Evolutionary conservation across 2,797 vertebrate species (phyloP), one percentile per base, ranked within the genome.

Genomic region (Odontamblyopus lacepedii): DNA sequence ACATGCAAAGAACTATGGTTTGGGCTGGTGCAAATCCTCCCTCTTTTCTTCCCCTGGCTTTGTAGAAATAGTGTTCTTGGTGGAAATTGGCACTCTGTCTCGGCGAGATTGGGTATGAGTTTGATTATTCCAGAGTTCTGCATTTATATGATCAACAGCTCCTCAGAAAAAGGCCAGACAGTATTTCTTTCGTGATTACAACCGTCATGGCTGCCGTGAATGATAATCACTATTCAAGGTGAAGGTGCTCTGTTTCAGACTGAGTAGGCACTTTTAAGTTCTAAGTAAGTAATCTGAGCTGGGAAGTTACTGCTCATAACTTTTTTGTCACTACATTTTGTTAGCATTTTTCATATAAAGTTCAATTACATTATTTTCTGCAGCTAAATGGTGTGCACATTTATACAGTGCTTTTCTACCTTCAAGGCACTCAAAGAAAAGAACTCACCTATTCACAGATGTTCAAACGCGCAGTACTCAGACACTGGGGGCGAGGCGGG

Each of bases 181-280:
- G 74, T 86, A 57, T 32, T 80, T 82, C 79, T 79, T 87, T 78
- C 78, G 78, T 78, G 83, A 85, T 84, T 76, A 82, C 69, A 44
- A 53, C 74, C 15, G 13, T 78, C 69, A 69, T 19, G 72, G 69
- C 57, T 70, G 74, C 73, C 76, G 70, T 83, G 82, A 89, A 88
- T 87, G 79, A 78, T 77, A 81, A 85, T 84, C 68, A 19, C 69
- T 64, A 61, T 66, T 70, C 80, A 86, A 78, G 83, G 82, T 87
- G 85, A 85, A 73, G 77, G 38, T 62, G 73, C 55, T 59, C 32
- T 61, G 68, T 71, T 69, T 59, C 13, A 60, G 74, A 67, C 62
- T 35, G 35, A 65, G 63, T 53, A 30, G 63, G 66, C 57, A 68
- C 69, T 78, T 73, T 63, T 62, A 38, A 30, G 29, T 23, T 67